Percentiles rank a stretch among this genome's conserved stretches.
phyloP scores from a whole-genome alignment of 2,888 invertebrate species.

The Pyrrhia umbra region DNA sequence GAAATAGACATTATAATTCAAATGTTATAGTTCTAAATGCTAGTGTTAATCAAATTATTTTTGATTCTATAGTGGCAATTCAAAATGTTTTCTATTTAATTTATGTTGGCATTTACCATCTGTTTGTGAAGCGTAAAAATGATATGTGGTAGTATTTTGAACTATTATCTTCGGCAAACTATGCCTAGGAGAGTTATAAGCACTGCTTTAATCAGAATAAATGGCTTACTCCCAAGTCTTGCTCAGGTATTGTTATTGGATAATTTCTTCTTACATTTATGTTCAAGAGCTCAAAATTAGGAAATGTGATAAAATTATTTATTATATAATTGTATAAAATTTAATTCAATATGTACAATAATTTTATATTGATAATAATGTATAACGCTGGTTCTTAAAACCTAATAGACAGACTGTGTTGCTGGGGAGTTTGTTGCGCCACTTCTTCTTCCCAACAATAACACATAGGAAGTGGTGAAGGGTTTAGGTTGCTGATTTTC shows the following conservation, averaged over 20 bases:
- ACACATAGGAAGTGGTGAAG: no score
- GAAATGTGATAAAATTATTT: no score
- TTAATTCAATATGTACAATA: no score
- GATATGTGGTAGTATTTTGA: constrained; percentile 4
- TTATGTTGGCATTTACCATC: constrained; percentile 37
- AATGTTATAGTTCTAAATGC: constrained; percentile 17
- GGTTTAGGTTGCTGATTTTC: no score
- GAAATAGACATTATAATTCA: constrained; percentile 25
- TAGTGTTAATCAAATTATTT: constrained; percentile 32
- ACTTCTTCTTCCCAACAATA: no score
- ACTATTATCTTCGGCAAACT: constrained; percentile 7
- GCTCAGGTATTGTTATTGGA: neutral
- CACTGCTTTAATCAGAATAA: neutral
- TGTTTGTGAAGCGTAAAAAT: constrained; percentile 9
- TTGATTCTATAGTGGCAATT: constrained; percentile 21
- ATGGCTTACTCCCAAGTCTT: neutral
- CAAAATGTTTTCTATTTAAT: constrained; percentile 40
- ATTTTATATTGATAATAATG: no score
- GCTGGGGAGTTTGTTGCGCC: no score
- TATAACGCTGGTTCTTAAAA: no score
- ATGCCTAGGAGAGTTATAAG: constrained; percentile 15
- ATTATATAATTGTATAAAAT: no score
- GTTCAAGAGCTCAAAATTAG: neutral
- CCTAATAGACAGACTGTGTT: no score
- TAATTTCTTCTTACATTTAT: neutral